Evolutionary conservation across 2,113 vertebrate species (phyloP).

Genomic region (Tupaia tana): DNA sequence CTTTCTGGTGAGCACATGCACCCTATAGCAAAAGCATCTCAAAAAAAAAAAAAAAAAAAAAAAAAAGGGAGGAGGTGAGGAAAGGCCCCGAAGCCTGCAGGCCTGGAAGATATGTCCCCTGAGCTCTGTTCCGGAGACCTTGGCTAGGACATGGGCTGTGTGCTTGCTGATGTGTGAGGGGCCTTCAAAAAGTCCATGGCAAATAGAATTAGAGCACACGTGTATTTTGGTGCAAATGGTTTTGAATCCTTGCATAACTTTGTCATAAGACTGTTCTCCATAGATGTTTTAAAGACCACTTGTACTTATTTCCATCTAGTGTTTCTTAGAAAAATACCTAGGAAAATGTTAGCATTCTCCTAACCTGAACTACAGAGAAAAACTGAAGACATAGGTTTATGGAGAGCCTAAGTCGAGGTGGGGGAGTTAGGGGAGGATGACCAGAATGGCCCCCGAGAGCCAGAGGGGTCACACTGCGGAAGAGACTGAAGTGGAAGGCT

Average conservation of each 20-base stretch:
- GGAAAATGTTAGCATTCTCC: background rate
- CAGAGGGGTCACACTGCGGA: background rate
- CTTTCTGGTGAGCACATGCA: no score
- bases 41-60: no score
- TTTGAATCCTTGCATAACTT: no score
- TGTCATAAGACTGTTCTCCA: no score
- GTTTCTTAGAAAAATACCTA: background rate
- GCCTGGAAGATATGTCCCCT: accelerated
- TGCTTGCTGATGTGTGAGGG: no score
- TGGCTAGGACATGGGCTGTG: background rate
- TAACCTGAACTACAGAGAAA: background rate
- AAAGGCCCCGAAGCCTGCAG: background rate
- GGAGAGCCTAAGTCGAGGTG: background rate
- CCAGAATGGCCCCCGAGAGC: background rate
- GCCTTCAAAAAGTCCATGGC: no score
- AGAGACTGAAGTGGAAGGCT: background rate
- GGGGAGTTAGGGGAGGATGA: background rate
- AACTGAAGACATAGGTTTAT: background rate
- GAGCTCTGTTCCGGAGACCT: background rate
- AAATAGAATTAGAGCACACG: no score
- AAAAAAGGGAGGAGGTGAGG: background rate
- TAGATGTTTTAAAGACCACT: no score
- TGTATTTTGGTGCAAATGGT: no score
- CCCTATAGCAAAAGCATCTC: no score
- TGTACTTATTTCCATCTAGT: background rate